Base-by-base conservation (phyloP, 2,888 invertebrate species). In the Isotomurus palustris region DNA sequence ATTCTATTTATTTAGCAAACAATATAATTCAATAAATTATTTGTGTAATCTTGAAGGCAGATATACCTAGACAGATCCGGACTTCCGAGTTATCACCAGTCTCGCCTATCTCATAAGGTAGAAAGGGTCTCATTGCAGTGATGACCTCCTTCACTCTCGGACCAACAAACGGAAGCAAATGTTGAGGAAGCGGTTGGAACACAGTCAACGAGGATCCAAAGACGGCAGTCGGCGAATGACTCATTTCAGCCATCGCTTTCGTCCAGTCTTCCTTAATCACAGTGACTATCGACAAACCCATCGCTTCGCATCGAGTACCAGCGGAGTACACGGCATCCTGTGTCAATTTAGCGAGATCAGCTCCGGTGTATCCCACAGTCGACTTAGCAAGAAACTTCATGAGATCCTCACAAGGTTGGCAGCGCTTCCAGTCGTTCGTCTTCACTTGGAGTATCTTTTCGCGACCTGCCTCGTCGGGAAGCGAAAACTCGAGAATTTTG, bases 341-440 rank as follows among this genome's bases (percentile, higher is more conserved):
- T 75, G 92, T 91, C 17, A 93, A 74, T 3, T 89, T 88, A 74
- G 88, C 86, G 51, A 92, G 76, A 77, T 92, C 92, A 1, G 92
- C 91, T n/a, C 92, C 92, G 79, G 85, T 81, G 77, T 85, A 87
- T 8, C 89, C 89, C 25, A 80, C 80, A 28, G 87, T 83, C 66
- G 83, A 80, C 64, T 86, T 83, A 0, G 89, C 86, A 54, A 91
- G 75, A 66, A 81, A 77, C 27, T 80, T 77, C 27, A 90, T 65
- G 36, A 86, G 78, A 21, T 78, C 75, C 0, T 79, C 78, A 22
- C 76, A 73, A 0, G 87, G 84, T 8, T 24, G 29, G 25, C 57
- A 56, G 1, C 84, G 83, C 25, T 76, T 75, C 91, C 91, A 91
- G 60, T 83, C 80, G 25, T 78, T 78, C 0, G 88, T 86, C 72